Evolutionary conservation across 2,113 vertebrate species (phyloP).

Genomic region (Psammodynastes pulverulentus): DNA sequence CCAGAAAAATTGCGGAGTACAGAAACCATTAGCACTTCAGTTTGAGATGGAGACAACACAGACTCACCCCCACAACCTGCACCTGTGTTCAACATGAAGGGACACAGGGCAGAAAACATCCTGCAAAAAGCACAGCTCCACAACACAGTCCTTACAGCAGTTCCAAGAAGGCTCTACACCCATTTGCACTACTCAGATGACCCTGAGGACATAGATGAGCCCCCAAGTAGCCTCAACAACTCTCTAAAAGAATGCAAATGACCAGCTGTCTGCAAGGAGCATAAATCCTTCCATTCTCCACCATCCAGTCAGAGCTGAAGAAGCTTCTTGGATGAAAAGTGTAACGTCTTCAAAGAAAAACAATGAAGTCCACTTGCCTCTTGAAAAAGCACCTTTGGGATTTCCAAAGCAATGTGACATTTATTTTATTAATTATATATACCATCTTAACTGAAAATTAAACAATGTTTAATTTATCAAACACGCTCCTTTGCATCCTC

Average conservation of each 20-base stretch:
- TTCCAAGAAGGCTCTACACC: too few species aligned
- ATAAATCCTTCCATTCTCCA: not conserved
- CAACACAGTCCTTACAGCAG: too few species aligned
- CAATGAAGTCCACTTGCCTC: not conserved
- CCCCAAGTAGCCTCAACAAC: not conserved
- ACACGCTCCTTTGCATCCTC: not conserved
- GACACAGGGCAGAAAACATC: too few species aligned
- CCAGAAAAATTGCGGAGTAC: too few species aligned
- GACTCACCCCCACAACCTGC: too few species aligned
- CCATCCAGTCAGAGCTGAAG: not conserved
- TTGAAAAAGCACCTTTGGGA: not conserved
- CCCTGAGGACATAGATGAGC: not conserved
- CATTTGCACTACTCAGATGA: not conserved
- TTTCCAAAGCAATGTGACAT: not conserved
- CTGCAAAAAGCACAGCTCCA: too few species aligned
- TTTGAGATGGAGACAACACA: too few species aligned
- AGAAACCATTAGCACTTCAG: too few species aligned
- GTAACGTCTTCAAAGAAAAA: not conserved
- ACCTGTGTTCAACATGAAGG: too few species aligned
- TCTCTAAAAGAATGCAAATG: not conserved
- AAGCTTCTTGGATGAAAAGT: not conserved
- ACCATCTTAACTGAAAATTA: not conserved
- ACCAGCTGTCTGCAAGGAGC: not conserved
- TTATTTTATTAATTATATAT: not conserved
- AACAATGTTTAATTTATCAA: not conserved